Conservation (phyloP, 2,888 invertebrate species). For the Formica aserva region DNA sequence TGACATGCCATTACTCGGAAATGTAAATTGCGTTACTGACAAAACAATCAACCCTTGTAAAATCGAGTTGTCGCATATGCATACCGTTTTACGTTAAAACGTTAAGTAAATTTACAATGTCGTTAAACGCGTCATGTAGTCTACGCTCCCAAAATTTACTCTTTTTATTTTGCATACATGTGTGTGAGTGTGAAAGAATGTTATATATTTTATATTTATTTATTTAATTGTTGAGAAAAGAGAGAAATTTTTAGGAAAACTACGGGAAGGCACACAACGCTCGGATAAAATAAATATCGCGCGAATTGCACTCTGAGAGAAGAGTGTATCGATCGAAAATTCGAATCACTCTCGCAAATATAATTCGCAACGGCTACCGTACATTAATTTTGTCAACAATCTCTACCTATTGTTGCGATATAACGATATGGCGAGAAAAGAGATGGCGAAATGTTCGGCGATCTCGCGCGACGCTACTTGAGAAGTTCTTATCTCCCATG, state of each 20-base stretch:
- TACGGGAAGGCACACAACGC: background rate
- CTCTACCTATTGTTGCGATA: slow-evolving; percentile 24
- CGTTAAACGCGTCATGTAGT: slow-evolving; percentile 44
- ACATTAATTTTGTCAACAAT: slow-evolving; percentile 13
- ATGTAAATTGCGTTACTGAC: slow-evolving; percentile 52
- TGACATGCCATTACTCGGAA: slow-evolving; percentile 46
- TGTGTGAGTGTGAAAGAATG: background rate
- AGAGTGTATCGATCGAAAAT: background rate
- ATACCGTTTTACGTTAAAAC: slow-evolving; percentile 40
- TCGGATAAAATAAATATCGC: background rate
- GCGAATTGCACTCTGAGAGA: background rate
- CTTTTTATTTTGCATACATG: background rate
- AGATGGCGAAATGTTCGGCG: slow-evolving; percentile 31
- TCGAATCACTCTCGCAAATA: background rate
- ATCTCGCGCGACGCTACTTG: slow-evolving; percentile 28
- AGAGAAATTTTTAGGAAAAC: background rate
- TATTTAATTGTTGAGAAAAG: slow-evolving; percentile 2
- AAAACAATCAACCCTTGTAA: slow-evolving; percentile 47
- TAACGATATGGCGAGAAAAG: slow-evolving; percentile 2
- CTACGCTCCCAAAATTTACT: slow-evolving; percentile 21
- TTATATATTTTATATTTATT: background rate
- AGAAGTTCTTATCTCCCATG: slow-evolving; percentile 66
- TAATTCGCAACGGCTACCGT: background rate
- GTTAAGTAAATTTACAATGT: slow-evolving; percentile 46
- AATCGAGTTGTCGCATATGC: slow-evolving; percentile 48